Conservation (phyloP, 2,113 vertebrate genomes). For the Lipophrys pholis region DNA sequence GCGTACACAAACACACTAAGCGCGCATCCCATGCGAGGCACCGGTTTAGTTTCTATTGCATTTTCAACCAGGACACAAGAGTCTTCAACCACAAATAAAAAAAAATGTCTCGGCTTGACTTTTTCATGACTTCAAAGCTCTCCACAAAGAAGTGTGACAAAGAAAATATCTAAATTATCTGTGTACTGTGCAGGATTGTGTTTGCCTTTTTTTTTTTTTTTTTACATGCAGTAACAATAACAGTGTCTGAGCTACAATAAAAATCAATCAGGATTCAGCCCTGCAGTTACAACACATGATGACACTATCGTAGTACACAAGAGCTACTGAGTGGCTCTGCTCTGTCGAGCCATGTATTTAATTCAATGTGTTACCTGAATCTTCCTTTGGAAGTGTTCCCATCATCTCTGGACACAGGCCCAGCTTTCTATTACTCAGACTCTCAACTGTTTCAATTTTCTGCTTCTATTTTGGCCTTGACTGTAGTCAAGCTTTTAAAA, state of each 20-base stretch:
- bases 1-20: not conserved
- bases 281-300: constrained; percentile 42
- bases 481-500: not conserved
- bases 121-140: not conserved
- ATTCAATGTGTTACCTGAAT: constrained; percentile 33
- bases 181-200: constrained; percentile 3
- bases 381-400: constrained; percentile 26
- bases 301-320: constrained; percentile 32
- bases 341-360: not conserved
- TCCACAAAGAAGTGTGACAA: not conserved
- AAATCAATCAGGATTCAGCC: constrained; percentile 53
- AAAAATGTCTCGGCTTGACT: not conserved
- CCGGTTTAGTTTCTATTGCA: not conserved
- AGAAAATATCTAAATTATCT: not conserved
- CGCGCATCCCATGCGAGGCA: not conserved
- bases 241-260: constrained; percentile 30
- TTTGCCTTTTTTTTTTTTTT: constrained; percentile 21
- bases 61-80: not conserved
- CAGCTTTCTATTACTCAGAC: constrained; percentile 9
- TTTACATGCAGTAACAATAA: constrained; percentile 30
- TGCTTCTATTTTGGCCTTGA: not conserved
- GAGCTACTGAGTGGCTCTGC: constrained; percentile 8
- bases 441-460: constrained; percentile 26
- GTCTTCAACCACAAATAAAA: not conserved
- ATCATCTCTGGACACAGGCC: constrained; percentile 41